Percentiles rank a stretch among this genome's conserved stretches.
phyloP scores from a whole-genome alignment of 2,113 vertebrate species.

The Megaceryle maxima region DNA sequence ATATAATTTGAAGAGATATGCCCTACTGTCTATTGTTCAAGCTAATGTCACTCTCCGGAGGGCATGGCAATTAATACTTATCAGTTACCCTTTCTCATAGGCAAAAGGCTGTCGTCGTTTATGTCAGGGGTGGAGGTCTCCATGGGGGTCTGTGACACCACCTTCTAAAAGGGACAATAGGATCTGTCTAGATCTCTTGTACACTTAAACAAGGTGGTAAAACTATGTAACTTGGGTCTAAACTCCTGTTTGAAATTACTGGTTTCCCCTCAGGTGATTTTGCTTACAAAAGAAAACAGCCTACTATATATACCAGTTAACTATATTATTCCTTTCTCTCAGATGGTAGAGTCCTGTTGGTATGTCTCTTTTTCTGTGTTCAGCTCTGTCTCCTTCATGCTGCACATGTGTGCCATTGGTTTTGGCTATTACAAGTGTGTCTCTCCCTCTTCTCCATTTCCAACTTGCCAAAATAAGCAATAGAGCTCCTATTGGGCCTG shows the following conservation, averaged over 20 bases:
- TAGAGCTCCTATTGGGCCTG: neutral
- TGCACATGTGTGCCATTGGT: neutral
- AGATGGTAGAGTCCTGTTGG: neutral
- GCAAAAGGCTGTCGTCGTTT: neutral
- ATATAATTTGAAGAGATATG: neutral
- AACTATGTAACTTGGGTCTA: neutral
- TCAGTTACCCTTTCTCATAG: neutral
- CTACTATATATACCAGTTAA: neutral
- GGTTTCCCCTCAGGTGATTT: neutral
- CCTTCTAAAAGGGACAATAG: neutral
- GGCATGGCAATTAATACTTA: neutral
- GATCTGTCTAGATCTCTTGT: neutral
- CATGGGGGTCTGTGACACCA: neutral
- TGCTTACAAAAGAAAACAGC: neutral
- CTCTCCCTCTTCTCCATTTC: neutral
- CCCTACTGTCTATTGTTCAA: neutral
- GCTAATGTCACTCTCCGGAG: neutral
- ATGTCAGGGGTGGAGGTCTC: neutral
- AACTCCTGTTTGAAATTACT: neutral
- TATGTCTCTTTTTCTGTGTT: neutral
- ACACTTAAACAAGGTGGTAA: neutral
- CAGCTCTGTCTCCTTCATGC: accelerated
- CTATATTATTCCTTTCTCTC: neutral
- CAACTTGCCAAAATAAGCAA: neutral
- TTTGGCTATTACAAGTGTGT: neutral